phyloP scores from a whole-genome alignment of 2,797 vertebrate genomes.

The Lemur catta region DNA sequence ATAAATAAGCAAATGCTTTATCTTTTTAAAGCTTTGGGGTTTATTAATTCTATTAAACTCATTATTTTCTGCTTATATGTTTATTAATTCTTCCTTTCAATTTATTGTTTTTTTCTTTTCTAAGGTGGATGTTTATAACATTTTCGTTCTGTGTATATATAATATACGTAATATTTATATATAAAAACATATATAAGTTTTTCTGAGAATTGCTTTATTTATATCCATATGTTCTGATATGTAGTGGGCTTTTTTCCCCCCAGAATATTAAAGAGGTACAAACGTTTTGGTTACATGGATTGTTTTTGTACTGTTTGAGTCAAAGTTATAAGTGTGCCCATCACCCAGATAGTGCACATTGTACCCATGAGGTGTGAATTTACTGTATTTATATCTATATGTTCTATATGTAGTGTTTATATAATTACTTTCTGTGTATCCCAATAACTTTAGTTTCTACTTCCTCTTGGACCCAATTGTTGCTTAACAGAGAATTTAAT shows the following conservation, averaged over 20 bases:
- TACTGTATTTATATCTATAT: background rate
- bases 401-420: background rate
- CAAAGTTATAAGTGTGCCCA: no score
- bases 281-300: no score
- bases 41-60: background rate
- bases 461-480: background rate
- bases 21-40: background rate
- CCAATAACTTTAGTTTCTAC: background rate
- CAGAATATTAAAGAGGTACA: no score
- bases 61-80: background rate
- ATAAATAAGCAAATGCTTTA: background rate
- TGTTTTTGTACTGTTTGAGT: no score
- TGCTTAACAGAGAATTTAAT: background rate
- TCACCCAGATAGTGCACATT: no score
- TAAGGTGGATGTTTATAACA: background rate
- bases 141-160: background rate
- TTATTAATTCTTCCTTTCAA: background rate
- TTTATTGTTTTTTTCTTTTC: background rate
- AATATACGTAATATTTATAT: background rate
- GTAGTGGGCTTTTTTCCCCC: background rate
- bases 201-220: background rate
- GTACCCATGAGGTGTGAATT: no score
- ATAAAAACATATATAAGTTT: background rate
- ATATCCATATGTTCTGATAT: background rate
- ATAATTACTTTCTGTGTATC: background rate